Percentiles rank a stretch among this genome's conserved stretches.
These are phyloP conservation scores for Pollenia amentaria DNA, from an alignment of 2,888 invertebrate species.

Conservation along the genomic window DNA sequence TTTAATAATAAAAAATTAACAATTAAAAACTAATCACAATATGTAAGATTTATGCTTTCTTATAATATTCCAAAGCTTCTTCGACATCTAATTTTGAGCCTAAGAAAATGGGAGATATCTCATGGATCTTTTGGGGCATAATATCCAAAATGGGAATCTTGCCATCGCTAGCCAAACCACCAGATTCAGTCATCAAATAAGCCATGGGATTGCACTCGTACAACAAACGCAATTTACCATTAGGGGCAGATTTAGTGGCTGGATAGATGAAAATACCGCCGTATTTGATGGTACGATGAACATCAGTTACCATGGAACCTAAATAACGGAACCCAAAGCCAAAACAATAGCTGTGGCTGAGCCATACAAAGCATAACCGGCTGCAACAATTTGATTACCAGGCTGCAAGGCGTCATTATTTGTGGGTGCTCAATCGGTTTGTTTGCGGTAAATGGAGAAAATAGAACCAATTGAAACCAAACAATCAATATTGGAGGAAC, in stretches of 20 bases:
- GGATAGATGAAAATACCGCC: slow-evolving; percentile 99
- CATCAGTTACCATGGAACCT: slow-evolving; percentile 99
- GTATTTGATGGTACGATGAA: slow-evolving; percentile 98
- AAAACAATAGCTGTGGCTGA: too few species aligned
- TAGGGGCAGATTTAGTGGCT: too few species aligned
- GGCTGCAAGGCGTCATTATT: slow-evolving; percentile 93
- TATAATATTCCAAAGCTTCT: too few species aligned
- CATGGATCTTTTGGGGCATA: too few species aligned
- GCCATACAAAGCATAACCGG: too few species aligned
- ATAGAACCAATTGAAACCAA: slow-evolving; percentile 99
- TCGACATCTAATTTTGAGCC: too few species aligned
- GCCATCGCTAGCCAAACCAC: slow-evolving; percentile 95
- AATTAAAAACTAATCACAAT: slow-evolving; percentile 65
- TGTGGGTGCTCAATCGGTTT: slow-evolving; percentile 85
- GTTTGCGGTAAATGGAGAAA: slow-evolving; percentile 92
- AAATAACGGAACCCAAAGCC: slow-evolving; percentile 95
- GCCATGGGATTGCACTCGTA: slow-evolving; percentile 99
- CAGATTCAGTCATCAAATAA: slow-evolving; percentile 95
- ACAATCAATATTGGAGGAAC: slow-evolving; percentile 99
- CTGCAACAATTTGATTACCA: too few species aligned
- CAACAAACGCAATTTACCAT: slow-evolving; percentile 97
- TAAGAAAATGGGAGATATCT: too few species aligned
- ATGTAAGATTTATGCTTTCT: slow-evolving; percentile 83
- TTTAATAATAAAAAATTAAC: slow-evolving; percentile 7
- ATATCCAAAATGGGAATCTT: too few species aligned